These are phyloP conservation scores for Limnephilus rhombicus DNA, from an alignment of 2,888 invertebrate species.

Conservation along the genomic window DNA sequence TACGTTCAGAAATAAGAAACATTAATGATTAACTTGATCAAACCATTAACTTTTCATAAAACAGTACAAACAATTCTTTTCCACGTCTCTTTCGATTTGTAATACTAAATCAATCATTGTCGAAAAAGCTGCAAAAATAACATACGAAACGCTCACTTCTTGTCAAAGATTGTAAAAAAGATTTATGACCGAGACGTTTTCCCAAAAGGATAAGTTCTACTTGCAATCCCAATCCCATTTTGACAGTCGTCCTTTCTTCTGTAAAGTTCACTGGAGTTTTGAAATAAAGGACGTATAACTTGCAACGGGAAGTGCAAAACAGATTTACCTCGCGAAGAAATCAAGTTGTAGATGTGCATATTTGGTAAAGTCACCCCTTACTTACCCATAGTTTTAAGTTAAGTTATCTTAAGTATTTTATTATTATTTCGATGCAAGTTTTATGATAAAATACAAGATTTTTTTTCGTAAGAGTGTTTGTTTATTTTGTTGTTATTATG, in stretches of 20 bases:
- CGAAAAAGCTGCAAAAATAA: not conserved
- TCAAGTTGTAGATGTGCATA: too few species aligned
- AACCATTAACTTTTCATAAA: not conserved
- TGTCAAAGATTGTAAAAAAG: slow-evolving; percentile 21
- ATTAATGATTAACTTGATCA: too few species aligned
- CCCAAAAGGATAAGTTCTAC: not conserved
- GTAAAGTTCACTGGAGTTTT: not conserved
- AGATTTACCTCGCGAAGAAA: too few species aligned
- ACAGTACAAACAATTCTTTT: not conserved
- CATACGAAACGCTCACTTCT: not conserved
- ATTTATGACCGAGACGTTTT: slow-evolving; percentile 20
- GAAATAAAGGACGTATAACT: not conserved
- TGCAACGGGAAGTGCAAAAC: not conserved
- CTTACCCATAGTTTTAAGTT: too few species aligned
- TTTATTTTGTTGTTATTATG: not conserved
- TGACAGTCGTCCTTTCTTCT: not conserved
- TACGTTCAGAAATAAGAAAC: too few species aligned
- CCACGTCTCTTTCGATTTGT: not conserved
- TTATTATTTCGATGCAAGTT: too few species aligned
- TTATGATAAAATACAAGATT: too few species aligned
- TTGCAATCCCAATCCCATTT: not conserved
- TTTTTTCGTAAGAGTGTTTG: not conserved
- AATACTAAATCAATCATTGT: not conserved
- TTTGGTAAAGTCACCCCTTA: too few species aligned
- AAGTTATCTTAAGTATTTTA: too few species aligned